Evolutionary conservation across 2,113 vertebrate species (phyloP).

Genomic region (Psilopogon haemacephalus): DNA sequence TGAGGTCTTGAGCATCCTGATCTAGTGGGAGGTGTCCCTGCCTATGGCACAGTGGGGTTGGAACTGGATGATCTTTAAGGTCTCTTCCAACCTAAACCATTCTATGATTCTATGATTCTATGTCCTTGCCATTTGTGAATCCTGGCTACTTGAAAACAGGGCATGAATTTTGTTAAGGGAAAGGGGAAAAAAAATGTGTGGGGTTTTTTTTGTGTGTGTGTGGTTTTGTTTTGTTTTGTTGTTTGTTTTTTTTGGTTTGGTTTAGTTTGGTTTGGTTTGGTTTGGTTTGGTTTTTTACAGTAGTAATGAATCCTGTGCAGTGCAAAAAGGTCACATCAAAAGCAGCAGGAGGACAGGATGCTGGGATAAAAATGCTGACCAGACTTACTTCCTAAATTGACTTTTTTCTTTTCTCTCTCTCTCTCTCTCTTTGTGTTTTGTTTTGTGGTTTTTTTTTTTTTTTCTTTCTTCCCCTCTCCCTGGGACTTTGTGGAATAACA

Average conservation of each 20-base stretch:
- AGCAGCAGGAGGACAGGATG: constrained; percentile 51
- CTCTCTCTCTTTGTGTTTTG: too few relatives aligned
- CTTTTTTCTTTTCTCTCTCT: not conserved
- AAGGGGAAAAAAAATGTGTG: not conserved
- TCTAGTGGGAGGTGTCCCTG: too few relatives aligned
- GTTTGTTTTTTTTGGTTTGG: too few relatives aligned
- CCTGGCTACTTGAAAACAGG: not conserved
- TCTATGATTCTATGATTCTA: too few relatives aligned
- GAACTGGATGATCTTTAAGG: too few relatives aligned
- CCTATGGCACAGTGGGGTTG: too few relatives aligned
- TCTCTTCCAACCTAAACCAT: too few relatives aligned
- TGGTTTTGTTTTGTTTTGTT: too few relatives aligned
- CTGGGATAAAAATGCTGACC: constrained; percentile 34
- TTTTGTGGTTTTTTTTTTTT: too few relatives aligned
- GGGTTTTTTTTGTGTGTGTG: too few relatives aligned
- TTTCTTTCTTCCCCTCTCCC: not conserved
- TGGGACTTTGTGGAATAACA: constrained; percentile 20
- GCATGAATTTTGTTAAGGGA: not conserved
- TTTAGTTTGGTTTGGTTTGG: too few relatives aligned
- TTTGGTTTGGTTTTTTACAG: constrained; percentile 33
- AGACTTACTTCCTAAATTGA: constrained; percentile 52
- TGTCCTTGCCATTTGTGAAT: not conserved
- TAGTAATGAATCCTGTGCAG: constrained; percentile 21
- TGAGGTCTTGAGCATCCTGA: too few relatives aligned
- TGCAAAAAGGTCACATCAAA: constrained; percentile 37